Base-by-base conservation (phyloP, 2,888 invertebrate species). In the Melanostoma scalare region DNA sequence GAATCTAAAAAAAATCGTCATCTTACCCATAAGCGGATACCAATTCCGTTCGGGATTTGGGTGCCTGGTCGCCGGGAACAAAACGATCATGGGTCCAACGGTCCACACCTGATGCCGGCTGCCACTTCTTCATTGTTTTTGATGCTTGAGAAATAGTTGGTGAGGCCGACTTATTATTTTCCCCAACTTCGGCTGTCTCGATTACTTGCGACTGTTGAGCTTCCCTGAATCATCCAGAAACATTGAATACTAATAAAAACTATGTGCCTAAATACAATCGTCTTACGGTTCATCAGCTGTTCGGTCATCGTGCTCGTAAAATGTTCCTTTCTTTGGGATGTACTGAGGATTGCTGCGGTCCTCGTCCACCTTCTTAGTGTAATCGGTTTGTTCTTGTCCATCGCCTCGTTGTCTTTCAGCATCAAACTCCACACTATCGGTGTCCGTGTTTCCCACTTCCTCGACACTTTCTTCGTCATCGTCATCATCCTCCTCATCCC, bases 311-410 rank as follows among this genome's bases (percentile, higher is more conserved):
- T 99, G 99, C 87, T 99, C 99, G 88, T 99, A 99, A 91, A 99
- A 99, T 0, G 97, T 97, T 0, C 99, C 99, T 86, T 96, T 94
- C 90, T 98, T 97, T 0, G 99, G 99, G 86, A 99, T 98, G 91
- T 98, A 99, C 89, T 99, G 98, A 1, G 99, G 99, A 92, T 99
- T 98, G 89, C 98, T 96, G 50, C 97, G 93, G 89, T 99, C 99
- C 89, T 98, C 98, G 89, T 98, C 98, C 2, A 98, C 94, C 86
- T 96, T 94, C 86, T 95, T 95, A 75, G 94, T 93, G 0, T 93
- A 92, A 85, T 94, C 94, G 38, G 88, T 86, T 36, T 91, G 92
- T 69, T 93, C 92, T 63, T 96, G 95, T 58, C 94, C 95, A 89
- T 96, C 96, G 0, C 95, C 95, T 89, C 95, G 93, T 87, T 94